Base-by-base conservation (phyloP, 2,113 vertebrate genomes). In the Chrysochloris asiatica region DNA sequence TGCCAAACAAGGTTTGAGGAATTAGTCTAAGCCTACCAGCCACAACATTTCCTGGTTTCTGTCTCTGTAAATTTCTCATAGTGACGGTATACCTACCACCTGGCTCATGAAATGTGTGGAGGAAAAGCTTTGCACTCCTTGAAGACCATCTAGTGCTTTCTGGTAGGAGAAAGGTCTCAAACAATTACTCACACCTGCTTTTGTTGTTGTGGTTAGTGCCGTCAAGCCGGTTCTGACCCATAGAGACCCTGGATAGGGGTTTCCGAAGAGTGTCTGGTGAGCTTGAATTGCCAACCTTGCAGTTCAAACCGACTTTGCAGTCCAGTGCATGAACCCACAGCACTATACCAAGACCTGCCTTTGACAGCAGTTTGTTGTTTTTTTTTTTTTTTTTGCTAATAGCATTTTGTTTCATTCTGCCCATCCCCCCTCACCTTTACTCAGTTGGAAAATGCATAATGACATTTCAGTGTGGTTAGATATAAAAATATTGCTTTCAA, bases 401-500 rank as follows among this genome's bases (percentile, higher is more conserved):
- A 16, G 50, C 14, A 5, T 56, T 56, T 56, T 56, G 54, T 56
- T 56, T 56, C 17, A 22, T 16, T 56, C 54, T n/a, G n/a, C 54
- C 54, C 54, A 56, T 4, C 75, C 72, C 30, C 61, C 11, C 61
- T 26, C 59, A 33, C 61, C 50, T 48, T 72, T 71, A 72, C 86
- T 94, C 86, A 90, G 41, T 22, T 92, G 89, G 89, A 91, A 95
- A 96, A 94, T 94, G 36, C 16, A 22, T 86, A 78, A 87, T 95
- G 95, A 93, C 94, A 90, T 92, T 88, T 95, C 59, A 69, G 41
- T 52, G 54, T 85, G 77, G 80, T 86, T 52, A 81, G 83, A 33
- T 86, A 48, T 82, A 87, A 89, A 95, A 95, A 93, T 73, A 89
- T 50, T 84, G 67, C 73, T 95, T 94, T 63, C 89, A 78, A 38